These are phyloP conservation scores for Trachelus iudaicus DNA, from an alignment of 2,888 invertebrate genomes.

Conservation along the genomic window DNA sequence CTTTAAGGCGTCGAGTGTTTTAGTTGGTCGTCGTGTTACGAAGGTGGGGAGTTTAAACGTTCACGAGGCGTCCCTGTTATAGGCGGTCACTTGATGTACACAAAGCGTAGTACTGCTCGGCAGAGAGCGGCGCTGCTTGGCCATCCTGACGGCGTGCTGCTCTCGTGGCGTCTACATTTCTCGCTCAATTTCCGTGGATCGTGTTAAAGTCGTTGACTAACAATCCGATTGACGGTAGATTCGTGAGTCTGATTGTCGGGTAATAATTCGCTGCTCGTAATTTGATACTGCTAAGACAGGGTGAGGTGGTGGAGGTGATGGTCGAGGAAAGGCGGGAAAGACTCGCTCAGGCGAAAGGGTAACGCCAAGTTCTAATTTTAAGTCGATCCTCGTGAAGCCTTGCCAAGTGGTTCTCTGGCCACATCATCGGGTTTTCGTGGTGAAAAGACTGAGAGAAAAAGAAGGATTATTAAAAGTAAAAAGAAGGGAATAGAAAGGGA, in stretches of 20 bases:
- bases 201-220: background rate
- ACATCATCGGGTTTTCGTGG: background rate
- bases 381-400: background rate
- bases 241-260: background rate
- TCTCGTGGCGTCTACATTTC: background rate
- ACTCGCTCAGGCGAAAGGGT: background rate
- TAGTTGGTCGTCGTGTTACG: background rate
- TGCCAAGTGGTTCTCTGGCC: slow-evolving; percentile 1
- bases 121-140: slow-evolving; percentile 5
- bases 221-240: background rate
- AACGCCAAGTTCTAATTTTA: slow-evolving; percentile 1
- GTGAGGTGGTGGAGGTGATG: background rate
- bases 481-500: background rate
- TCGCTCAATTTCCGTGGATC: background rate
- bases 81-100: background rate
- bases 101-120: background rate
- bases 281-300: background rate
- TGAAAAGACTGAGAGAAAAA: background rate
- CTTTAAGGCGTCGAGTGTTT: background rate
- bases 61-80: background rate
- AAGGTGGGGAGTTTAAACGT: background rate
- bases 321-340: background rate
- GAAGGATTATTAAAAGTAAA: background rate
- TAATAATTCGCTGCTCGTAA: background rate
- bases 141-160: background rate